Conservation (phyloP, 2,888 invertebrate species). For the Luperina nickerlii region DNA sequence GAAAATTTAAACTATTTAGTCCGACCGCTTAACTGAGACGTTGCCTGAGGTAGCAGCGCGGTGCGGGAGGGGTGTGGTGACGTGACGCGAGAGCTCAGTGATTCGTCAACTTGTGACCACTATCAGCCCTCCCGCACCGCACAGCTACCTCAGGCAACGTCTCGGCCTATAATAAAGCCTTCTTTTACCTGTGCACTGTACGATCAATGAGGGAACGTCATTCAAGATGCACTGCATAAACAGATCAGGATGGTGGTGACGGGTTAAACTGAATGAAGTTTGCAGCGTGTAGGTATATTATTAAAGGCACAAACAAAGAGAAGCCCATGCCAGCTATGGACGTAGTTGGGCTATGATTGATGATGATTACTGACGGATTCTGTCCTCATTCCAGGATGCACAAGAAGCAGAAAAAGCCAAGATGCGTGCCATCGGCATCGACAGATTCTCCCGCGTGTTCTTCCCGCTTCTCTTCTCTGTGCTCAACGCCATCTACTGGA, state of each 20-base stretch:
- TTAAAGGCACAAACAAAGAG: not conserved
- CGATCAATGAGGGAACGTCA: not conserved
- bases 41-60: too few species aligned
- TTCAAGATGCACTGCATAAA: not conserved
- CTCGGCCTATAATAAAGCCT: not conserved
- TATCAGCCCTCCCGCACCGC: too few species aligned
- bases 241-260: not conserved
- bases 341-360: not conserved
- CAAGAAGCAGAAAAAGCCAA: slow-evolving; percentile 85
- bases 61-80: too few species aligned
- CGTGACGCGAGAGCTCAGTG: too few species aligned
- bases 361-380: not conserved
- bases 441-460: slow-evolving; percentile 96
- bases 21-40: too few species aligned
- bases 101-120: too few species aligned
- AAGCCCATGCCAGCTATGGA: not conserved
- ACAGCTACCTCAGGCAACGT: too few species aligned
- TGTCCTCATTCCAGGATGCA: slow-evolving; percentile 79
- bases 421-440: slow-evolving; percentile 93
- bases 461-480: slow-evolving; percentile 97
- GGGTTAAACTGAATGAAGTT: not conserved
- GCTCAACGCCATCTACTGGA: slow-evolving; percentile 97
- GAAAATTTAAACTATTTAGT: not conserved
- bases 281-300: not conserved
- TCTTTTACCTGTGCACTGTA: not conserved